Conservation (phyloP, 2,797 vertebrate species). For the Hemibagrus guttatus region DNA sequence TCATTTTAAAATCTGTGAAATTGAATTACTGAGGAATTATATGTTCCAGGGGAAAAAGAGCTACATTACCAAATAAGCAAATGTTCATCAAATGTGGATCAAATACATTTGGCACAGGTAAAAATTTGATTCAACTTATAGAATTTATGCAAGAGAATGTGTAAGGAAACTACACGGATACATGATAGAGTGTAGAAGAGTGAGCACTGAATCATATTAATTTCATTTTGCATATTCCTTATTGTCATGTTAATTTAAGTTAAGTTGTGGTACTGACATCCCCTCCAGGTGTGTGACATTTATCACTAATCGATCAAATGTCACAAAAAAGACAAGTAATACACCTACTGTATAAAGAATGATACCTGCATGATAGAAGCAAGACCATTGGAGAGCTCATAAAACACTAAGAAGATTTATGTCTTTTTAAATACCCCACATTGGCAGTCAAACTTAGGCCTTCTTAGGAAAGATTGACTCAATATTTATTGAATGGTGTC, state of each 20-base stretch:
- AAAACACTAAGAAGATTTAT: background rate
- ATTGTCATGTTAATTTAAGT: constrained; percentile 13
- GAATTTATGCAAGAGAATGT: background rate
- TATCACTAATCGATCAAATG: constrained; percentile 29
- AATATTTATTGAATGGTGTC: constrained; percentile 62
- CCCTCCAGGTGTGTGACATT: constrained; percentile 18
- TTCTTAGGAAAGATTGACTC: constrained; percentile 30
- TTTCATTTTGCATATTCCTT: background rate
- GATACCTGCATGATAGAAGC: background rate
- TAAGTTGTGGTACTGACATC: constrained; percentile 8
- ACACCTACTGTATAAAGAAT: background rate
- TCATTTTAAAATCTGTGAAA: background rate
- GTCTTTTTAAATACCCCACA: background rate
- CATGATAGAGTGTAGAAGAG: background rate
- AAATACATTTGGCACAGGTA: background rate
- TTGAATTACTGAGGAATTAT: background rate
- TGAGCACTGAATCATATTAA: background rate
- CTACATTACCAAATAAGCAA: background rate
- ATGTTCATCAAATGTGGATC: too few species aligned
- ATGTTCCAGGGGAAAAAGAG: background rate
- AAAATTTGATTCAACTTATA: background rate
- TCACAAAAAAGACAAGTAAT: constrained; percentile 11
- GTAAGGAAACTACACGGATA: background rate
- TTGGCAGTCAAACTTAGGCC: background rate
- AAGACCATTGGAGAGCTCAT: background rate